Percentiles rank a stretch among this genome's conserved stretches.
Conservation (phyloP, 2,113 vertebrate genomes). For the Pygathrix nemaeus region DNA sequence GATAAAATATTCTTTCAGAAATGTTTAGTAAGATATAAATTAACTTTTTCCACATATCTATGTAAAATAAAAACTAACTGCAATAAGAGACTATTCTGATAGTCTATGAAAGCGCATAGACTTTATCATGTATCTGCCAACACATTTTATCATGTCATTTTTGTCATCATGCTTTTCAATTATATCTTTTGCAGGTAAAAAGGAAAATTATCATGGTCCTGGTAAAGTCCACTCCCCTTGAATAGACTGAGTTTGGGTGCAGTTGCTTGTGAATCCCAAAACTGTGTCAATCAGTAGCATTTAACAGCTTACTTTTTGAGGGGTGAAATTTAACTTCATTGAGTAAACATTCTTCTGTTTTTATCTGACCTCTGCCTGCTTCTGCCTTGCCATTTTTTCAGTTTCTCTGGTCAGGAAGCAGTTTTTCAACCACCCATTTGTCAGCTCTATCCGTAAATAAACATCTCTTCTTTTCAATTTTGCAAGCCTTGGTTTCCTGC, state of each 20-base stretch:
- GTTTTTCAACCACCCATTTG: neutral
- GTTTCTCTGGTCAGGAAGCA: neutral
- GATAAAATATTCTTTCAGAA: neutral
- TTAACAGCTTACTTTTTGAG: neutral
- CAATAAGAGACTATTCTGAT: neutral
- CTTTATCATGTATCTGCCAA: neutral
- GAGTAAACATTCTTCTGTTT: neutral
- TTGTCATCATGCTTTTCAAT: neutral
- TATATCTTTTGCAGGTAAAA: neutral
- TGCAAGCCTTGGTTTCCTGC: neutral
- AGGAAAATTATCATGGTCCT: neutral
- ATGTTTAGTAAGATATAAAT: neutral
- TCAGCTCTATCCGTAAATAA: neutral
- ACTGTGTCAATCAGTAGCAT: neutral
- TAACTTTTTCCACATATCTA: neutral
- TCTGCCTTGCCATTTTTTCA: neutral
- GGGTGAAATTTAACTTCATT: neutral
- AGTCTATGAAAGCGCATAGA: neutral
- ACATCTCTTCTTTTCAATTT: neutral
- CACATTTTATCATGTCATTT: neutral
- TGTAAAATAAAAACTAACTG: neutral
- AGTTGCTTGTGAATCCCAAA: neutral
- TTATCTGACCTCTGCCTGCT: neutral
- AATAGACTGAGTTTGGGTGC: no score
- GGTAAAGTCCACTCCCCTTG: neutral